Base-by-base conservation (phyloP, 2,113 vertebrate genomes). In the Lycaon pictus region DNA sequence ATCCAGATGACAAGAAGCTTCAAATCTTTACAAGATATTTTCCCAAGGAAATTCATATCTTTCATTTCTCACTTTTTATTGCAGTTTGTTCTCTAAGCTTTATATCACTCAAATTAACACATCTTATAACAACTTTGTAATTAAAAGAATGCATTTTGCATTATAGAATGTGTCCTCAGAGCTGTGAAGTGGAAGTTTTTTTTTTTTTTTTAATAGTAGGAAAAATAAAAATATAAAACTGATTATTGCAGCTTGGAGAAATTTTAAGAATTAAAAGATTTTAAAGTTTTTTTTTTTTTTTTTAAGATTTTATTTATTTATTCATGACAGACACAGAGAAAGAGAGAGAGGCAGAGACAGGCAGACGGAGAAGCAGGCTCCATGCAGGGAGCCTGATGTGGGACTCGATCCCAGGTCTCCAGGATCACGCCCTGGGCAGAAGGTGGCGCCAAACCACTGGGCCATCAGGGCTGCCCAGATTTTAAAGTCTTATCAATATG, bases 1-100 rank as follows among this genome's bases (percentile, higher is more conserved):
- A 69, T 87, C 51, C 74, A 95, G 48, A 94, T 67, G 80, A 92
- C n/a, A 71, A 63, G 69, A 83, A 72, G 15, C 9, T 71, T 90
- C 89, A 89, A 23, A 72, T 86, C 17, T 58, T 87, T 53, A 89
- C 3, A 76, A 65, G 35, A 76, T 20, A 83, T 62, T 60, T 88
- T 76, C 62, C 32, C 55, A 85, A 53, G 80, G n/a, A 91, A 96
- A 71, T 48, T 29, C 6, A 16, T 88, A n/a, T 48, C 12, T 79
- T 67, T 63, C 43, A 79, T 88, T 76, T 97, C 29, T 37, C 11
- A 17, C 25, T 86, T 90, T 82, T 63, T 37, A 94, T 48, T 80
- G 2, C 6, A 86, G 20, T 65, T 87, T 92, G 9, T 89, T 87
- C 6, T 85, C 17, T 80, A 63, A 55, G 25, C 3, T 67, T 77